Evolutionary conservation across 2,888 invertebrate genomes (phyloP).

Genomic region (Meganola albula): DNA sequence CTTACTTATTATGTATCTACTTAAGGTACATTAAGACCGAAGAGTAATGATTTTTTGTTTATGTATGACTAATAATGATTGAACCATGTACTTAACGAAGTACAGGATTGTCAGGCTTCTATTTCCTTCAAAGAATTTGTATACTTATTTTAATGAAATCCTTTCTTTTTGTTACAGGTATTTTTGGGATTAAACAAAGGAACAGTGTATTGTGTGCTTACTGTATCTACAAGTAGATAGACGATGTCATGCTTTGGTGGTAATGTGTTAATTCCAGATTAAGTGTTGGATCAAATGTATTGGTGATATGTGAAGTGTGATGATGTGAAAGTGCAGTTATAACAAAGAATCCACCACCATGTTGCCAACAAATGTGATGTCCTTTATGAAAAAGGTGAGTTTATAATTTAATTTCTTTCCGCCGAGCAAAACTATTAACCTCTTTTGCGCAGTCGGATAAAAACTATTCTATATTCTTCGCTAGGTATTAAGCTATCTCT

Average conservation of each 20-base stretch:
- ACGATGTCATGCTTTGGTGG: conserved; percentile 63
- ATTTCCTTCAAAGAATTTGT: too few species aligned
- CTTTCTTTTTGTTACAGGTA: conserved; percentile 33
- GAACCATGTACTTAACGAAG: conserved; percentile 12
- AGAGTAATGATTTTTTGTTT: not conserved
- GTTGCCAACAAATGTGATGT: conserved; percentile 94
- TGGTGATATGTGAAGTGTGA: conserved; percentile 40
- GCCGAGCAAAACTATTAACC: too few species aligned
- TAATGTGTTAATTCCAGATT: conserved; percentile 62
- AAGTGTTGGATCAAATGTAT: conserved; percentile 27
- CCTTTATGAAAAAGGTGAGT: conserved; percentile 95
- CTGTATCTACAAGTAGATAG: conserved; percentile 15
- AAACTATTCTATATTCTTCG: too few species aligned
- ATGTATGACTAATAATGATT: not conserved
- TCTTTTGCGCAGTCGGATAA: too few species aligned
- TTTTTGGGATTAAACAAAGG: conserved; percentile 13
- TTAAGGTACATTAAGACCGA: conserved; percentile 1
- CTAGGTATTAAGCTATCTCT: too few species aligned
- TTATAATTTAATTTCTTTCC: conserved; percentile 10
- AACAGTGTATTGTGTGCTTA: conserved; percentile 21
- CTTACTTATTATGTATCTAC: not conserved
- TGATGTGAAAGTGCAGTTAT: conserved; percentile 46
- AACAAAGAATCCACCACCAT: conserved; percentile 75
- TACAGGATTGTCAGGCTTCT: too few species aligned
- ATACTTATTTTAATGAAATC: conserved; percentile 21